A percentile compares a stretch with the other conserved stretches of the same genome.
Evolutionary conservation across 2,888 invertebrate genomes (phyloP).

Genomic region (Acronicta psi): DNA sequence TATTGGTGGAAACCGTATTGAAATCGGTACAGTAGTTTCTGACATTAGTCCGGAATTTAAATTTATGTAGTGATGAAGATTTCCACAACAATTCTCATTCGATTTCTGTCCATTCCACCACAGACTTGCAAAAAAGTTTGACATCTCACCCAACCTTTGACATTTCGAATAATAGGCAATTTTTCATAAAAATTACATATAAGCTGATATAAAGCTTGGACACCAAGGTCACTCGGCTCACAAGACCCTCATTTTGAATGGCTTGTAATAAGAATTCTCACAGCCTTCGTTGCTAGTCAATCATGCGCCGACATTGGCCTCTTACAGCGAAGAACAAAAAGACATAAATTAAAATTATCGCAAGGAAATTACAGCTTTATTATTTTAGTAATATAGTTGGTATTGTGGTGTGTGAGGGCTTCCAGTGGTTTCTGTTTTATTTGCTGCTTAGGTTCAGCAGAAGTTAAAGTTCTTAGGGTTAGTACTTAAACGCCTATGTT

Average conservation of each 20-base stretch:
- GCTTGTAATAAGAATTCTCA: constrained; percentile 53
- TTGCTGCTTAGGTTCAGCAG: constrained; percentile 6
- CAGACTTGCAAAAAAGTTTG: constrained; percentile 25
- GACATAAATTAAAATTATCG: constrained; percentile 51
- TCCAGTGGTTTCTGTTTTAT: constrained; percentile 7
- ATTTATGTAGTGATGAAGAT: too few species aligned
- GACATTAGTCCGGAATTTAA: too few species aligned
- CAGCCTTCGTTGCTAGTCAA: constrained; percentile 54
- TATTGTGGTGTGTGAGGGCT: constrained; percentile 18
- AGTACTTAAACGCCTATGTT: neutral
- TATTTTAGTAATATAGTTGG: constrained; percentile 14
- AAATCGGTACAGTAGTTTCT: too few species aligned
- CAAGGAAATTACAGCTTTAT: constrained; percentile 45
- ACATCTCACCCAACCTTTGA: constrained; percentile 35
- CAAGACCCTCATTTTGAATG: constrained; percentile 52
- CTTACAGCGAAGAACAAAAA: constrained; percentile 47
- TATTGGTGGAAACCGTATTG: too few species aligned
- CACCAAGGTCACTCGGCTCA: constrained; percentile 36
- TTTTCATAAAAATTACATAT: constrained; percentile 32
- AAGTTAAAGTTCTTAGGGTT: constrained; percentile 2
- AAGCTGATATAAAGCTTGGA: constrained; percentile 23
- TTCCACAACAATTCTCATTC: constrained; percentile 19
- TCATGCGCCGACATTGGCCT: constrained; percentile 56
- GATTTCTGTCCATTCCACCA: constrained; percentile 9
- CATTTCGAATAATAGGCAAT: constrained; percentile 26